Base-by-base conservation (phyloP, 2,113 vertebrate genomes). In the Perccottus glenii region DNA sequence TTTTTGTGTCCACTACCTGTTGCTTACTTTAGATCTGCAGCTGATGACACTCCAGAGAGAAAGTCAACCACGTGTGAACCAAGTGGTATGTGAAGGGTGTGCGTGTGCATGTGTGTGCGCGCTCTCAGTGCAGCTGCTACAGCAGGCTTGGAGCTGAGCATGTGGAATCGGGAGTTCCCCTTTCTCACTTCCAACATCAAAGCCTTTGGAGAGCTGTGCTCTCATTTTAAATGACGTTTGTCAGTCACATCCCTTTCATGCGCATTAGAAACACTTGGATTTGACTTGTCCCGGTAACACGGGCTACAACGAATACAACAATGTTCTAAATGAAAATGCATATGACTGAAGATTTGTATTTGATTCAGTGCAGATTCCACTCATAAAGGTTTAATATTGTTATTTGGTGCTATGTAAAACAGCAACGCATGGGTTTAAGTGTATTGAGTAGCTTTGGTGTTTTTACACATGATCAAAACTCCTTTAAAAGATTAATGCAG, bases 61-160 rank as follows among this genome's bases (percentile, higher is more conserved):
- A 78, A 82, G 59, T 78, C 56, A 75, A 81, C 73, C 84, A 73
- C 64, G 58, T 87, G 83, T 80, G 73, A 83, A 64, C 55, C 68
- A 77, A 75, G 61, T 68, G 83, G 73, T 80, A 87, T 91, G 75
- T 77, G 64, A 76, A 70, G 58, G 65, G 53, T 53, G 43, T 57
- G 66, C 42, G 60, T 51, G 47, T 55, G 62, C 15, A 49, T 40
- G 49, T 44, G 53, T 59, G 75, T 58, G 65, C 36, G 59, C 62
- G 64, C 60, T 2, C 36, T 47, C 9, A 2, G 40, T 65, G 79
- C 89, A 88, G 84, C 86, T 90, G 85, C 80, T 82, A 38, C 61
- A 65, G 76, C 52, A 70, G 60, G 62, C 86, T 74, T 66, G 55
- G 73, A 66, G 64, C 70, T 88, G 80, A 85, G 81, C 64, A 79